Evolutionary conservation across 2,888 invertebrate genomes (phyloP), one percentile per base, ranked within the genome.

Genomic region (Blera fallax): DNA sequence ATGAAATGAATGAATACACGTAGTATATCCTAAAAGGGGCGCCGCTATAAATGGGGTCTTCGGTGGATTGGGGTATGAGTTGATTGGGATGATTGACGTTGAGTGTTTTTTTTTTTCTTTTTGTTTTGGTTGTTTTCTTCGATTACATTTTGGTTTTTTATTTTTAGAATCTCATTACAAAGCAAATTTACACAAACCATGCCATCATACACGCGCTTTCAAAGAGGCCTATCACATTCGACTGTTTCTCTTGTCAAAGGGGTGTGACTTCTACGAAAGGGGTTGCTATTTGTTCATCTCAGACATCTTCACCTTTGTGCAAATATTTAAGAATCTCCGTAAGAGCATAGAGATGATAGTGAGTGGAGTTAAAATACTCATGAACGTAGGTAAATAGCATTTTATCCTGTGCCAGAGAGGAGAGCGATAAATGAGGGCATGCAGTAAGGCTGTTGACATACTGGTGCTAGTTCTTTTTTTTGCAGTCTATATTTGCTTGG

Each of bases 31-130:
- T 21, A 14, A 40, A n/a, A 43, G 62, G 60, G 43, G 60, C 8
- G 21, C 16, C 8, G 21, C 16, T 43, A 16, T 56, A 58, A 78
- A 48, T 56, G 40, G 45, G 50, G 62, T 29, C 54, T 21, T 32
- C 32, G 14, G 45, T 69, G 79, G 56, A 62, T 69, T 64, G 43
- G 69, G 70, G 64, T 48, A 48, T 64, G 69, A 64, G 69, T 74
- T 84, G 83, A 84, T 79, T 80, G 84, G 24, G 34, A 80, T 84
- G 84, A 70, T 84, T 84, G 84, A 74, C 58, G 72, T 83, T 37
- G 73, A 52, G 40, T n/a, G 45, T 43, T 5, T 56, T 56, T 18
- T 67, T 73, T 62, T 45, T 14, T 45, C 65, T 65, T 6, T 56
- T 45, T 64, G 29, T 43, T 24, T 21, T 52, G 10, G 1, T 50